Conservation (phyloP, 2,888 invertebrate genomes). For the Diaprepes abbreviatus region DNA sequence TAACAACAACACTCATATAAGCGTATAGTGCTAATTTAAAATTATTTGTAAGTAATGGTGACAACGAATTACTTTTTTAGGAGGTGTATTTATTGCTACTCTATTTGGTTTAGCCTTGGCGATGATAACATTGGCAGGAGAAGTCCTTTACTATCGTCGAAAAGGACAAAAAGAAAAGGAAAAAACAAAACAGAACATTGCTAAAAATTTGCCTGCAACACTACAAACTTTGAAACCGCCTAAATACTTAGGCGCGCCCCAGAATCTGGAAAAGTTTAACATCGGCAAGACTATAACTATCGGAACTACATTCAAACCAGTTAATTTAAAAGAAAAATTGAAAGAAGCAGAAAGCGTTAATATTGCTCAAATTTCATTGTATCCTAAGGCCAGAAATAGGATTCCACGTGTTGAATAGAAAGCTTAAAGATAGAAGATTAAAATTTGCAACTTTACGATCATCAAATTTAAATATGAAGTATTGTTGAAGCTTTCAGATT, state of each 20-base stretch:
- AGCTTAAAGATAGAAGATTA: neutral
- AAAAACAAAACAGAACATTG: constrained; percentile 56
- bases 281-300: constrained; percentile 55
- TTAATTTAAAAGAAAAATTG: constrained; percentile 49
- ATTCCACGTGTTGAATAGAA: constrained; percentile 52
- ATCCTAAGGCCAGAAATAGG: constrained; percentile 60
- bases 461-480: too few relatives aligned
- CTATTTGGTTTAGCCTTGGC: constrained; percentile 87
- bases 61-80: too few relatives aligned
- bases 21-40: too few relatives aligned
- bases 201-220: constrained; percentile 36
- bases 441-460: too few relatives aligned
- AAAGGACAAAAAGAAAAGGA: constrained; percentile 68
- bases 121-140: constrained; percentile 85
- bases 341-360: constrained; percentile 54
- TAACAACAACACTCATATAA: too few relatives aligned
- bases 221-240: constrained; percentile 21
- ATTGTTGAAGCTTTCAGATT: too few relatives aligned
- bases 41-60: too few relatives aligned
- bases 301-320: constrained; percentile 60
- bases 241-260: constrained; percentile 36
- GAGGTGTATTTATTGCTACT: constrained; percentile 92
- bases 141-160: constrained; percentile 82
- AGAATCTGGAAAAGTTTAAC: constrained; percentile 33
- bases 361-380: constrained; percentile 59